These are phyloP conservation scores for Chlamydotis undulata DNA, from an alignment of 2,113 vertebrate species.

Conservation along the genomic window DNA sequence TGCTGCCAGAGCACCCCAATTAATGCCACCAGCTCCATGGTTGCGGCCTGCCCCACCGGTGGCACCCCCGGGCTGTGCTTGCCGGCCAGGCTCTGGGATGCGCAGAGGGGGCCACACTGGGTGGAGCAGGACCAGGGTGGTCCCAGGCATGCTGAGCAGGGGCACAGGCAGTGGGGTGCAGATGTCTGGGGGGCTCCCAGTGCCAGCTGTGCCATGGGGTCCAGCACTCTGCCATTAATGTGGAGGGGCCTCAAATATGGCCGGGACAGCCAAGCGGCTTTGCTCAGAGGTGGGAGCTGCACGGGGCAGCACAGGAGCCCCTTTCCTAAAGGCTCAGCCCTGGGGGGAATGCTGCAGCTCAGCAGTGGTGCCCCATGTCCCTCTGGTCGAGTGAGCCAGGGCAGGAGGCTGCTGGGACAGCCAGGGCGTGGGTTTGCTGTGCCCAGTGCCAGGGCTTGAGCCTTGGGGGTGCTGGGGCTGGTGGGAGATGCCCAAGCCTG, in stretches of 20 bases:
- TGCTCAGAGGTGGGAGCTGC: background rate
- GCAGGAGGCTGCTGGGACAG: background rate
- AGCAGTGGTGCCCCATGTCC: accelerated
- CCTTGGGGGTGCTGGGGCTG: background rate
- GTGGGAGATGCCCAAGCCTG: background rate
- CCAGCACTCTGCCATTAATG: background rate
- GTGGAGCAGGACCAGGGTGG: background rate
- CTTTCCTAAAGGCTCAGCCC: background rate
- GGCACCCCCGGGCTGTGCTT: background rate
- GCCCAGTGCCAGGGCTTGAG: accelerated
- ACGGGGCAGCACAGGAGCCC: background rate
- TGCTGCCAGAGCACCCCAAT: background rate
- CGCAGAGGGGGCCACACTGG: accelerated
- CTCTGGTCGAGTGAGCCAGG: background rate
- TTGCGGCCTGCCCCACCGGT: background rate
- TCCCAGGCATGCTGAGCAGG: background rate
- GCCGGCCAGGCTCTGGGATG: accelerated
- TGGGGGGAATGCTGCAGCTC: background rate
- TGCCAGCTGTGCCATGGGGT: accelerated
- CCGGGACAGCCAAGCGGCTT: background rate
- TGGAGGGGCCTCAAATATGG: background rate
- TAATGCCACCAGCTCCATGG: background rate
- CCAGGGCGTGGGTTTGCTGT: accelerated
- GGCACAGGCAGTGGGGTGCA: background rate
- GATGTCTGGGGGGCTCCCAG: accelerated